Conservation (phyloP, 2,113 vertebrate genomes). For the Callorhinus ursinus region DNA sequence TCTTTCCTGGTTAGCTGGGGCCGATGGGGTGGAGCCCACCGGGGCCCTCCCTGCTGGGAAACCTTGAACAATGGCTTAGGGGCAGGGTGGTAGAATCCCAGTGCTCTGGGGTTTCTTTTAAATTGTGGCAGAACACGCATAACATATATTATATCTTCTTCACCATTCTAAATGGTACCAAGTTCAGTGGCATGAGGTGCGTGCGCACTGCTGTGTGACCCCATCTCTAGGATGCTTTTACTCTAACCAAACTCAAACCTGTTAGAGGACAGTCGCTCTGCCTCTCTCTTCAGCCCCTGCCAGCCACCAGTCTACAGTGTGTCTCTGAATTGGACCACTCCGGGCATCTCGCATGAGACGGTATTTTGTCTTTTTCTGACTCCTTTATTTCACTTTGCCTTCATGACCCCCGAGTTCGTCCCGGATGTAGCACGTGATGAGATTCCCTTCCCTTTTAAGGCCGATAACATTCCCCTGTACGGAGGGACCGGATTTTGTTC, state of each 20-base stretch:
- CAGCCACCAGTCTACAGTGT: not conserved
- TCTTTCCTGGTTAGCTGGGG: not conserved
- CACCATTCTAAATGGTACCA: not conserved
- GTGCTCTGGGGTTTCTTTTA: not conserved
- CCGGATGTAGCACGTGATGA: rapidly evolving
- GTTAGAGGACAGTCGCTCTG: not conserved
- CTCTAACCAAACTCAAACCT: not conserved
- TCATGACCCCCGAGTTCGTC: not conserved
- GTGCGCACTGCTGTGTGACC: not conserved
- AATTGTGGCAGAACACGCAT: not conserved
- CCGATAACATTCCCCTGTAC: rapidly evolving
- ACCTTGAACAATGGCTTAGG: not conserved
- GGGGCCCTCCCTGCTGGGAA: not conserved
- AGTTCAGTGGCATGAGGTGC: not conserved
- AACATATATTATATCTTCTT: not conserved
- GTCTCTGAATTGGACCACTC: not conserved
- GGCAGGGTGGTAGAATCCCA: too few species aligned
- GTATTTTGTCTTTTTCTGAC: not conserved
- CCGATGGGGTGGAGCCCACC: not conserved
- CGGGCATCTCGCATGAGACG: not conserved
- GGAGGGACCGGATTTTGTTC: not conserved
- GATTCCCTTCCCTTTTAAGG: not conserved
- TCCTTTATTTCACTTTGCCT: not conserved
- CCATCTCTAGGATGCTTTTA: too few species aligned
- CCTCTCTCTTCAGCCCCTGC: not conserved